Evolutionary conservation across 2,113 vertebrate genomes (phyloP), one percentile per base, ranked within the genome.

Genomic region (Prolemur simus): DNA sequence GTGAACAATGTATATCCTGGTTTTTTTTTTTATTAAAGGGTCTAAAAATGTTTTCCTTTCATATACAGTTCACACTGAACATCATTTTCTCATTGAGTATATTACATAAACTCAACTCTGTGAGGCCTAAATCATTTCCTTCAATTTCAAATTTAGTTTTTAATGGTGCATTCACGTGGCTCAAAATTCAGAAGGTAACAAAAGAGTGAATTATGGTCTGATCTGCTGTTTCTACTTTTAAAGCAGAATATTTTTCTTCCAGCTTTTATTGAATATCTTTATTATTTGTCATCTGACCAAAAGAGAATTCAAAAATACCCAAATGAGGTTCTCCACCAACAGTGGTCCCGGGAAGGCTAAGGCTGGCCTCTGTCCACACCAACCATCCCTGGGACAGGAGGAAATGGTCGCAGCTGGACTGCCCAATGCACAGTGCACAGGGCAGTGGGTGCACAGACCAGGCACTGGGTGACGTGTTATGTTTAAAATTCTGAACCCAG

Each of bases 401-500:
- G 1, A 11, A 25, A 17, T 0, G n/a, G 8, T 29, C n/a, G 34
- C 9, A 34, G 73, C 32, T 49, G 63, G 84, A 9, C 1, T 0
- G 8, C 7, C 21, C 11, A 15, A 34, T 8, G 81, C 89, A n/a
- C 76, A 45, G 32, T 4, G 76, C 92, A 1, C 2, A n/a, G 8
- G 25, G 27, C 80, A 25, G 7, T 29, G 42, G 42, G 66, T 7
- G 7, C 39, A 0, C 0, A 1, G 25, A 27, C 1, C 0, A 7
- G n/a, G 68, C 47, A 3, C 20, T 20, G 3, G 2, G 29, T 1
- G 60, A 23, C 0, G 0, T 1, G 0, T 32, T 56, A 8, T 8
- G 63, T 17, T 89, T 74, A 73, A 68, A 56, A 74, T 78, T 56
- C 95, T 68, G 69, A 69, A 49, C 9, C 4, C 17, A 3, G 78